These are phyloP conservation scores for Masticophis lateralis DNA, from an alignment of 2,797 vertebrate genomes.

Conservation along the genomic window DNA sequence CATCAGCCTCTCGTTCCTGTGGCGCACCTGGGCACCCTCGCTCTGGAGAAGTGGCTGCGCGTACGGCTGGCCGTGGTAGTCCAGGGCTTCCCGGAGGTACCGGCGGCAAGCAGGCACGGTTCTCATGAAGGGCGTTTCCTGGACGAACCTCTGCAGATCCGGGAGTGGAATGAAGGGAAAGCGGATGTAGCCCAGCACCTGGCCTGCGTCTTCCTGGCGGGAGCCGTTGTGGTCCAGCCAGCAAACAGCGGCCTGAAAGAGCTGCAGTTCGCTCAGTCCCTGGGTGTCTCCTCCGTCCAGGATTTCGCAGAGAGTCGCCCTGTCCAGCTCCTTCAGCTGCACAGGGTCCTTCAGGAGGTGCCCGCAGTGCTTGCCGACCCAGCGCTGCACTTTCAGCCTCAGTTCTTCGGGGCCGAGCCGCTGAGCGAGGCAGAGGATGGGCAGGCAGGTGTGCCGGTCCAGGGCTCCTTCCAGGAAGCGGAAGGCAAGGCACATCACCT, in stretches of 20 bases:
- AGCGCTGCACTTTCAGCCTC: constrained; percentile 38
- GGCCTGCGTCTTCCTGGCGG: neutral
- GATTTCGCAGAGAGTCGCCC: constrained; percentile 47
- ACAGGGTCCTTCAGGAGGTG: constrained; percentile 42
- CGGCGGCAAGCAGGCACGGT: constrained; percentile 43
- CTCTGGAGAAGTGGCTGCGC: constrained; percentile 52
- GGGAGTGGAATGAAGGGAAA: constrained; percentile 58
- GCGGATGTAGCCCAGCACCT: constrained; percentile 45
- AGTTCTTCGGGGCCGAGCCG: constrained; percentile 40
- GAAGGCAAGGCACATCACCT: constrained; percentile 62
- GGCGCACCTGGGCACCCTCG: neutral
- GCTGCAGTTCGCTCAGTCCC: constrained; percentile 50
- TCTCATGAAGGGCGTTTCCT: constrained; percentile 44
- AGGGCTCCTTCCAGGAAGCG: constrained; percentile 56
- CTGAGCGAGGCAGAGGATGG: constrained; percentile 45
- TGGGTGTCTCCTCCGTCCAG: constrained; percentile 6
- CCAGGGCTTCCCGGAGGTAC: constrained; percentile 58
- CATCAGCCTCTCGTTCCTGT: constrained; percentile 12
- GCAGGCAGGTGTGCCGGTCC: constrained; percentile 45
- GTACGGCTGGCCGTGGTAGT: constrained; percentile 51
- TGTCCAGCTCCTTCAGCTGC: constrained; percentile 46
- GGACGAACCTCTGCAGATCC: constrained; percentile 45
- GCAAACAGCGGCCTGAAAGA: constrained; percentile 27
- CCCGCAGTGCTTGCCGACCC: neutral
- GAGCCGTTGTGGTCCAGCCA: constrained; percentile 47